Evolutionary conservation across 2,888 invertebrate species (phyloP).

Genomic region (Molorchus minor): DNA sequence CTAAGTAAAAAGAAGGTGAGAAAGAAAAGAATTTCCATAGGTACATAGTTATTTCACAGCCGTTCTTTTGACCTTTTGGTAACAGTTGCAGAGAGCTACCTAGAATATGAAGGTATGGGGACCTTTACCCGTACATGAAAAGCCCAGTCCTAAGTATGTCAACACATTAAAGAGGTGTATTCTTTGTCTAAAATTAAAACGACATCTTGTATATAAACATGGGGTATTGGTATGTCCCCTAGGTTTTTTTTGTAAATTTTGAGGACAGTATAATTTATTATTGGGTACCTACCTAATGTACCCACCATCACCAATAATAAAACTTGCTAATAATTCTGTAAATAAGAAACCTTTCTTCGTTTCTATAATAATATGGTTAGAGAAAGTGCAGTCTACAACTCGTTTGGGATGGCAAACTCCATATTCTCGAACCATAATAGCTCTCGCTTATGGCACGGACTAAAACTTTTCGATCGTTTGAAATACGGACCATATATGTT

Average conservation of each 20-base stretch:
- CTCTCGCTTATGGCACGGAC: not conserved
- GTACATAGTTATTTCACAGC: not conserved
- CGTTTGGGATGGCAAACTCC: not conserved
- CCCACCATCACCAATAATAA: too few species aligned
- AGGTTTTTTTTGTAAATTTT: too few species aligned
- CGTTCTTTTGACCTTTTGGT: not conserved
- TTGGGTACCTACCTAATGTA: too few species aligned
- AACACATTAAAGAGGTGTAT: not conserved
- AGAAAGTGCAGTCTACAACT: too few species aligned
- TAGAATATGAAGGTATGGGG: not conserved
- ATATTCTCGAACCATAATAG: too few species aligned
- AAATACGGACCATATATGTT: not conserved
- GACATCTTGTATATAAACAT: too few species aligned
- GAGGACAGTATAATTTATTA: too few species aligned
- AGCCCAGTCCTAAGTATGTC: not conserved
- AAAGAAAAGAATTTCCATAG: not conserved
- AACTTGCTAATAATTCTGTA: too few species aligned
- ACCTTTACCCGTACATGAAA: not conserved
- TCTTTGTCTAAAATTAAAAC: too few species aligned
- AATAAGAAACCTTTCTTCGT: too few species aligned
- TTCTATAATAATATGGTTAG: too few species aligned
- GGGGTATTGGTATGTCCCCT: too few species aligned
- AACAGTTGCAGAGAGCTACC: not conserved
- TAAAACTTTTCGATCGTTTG: not conserved
- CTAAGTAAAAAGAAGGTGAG: conserved; percentile 33